Base-by-base conservation (phyloP, 2,888 invertebrate genomes). In the Euplexia lucipara region DNA sequence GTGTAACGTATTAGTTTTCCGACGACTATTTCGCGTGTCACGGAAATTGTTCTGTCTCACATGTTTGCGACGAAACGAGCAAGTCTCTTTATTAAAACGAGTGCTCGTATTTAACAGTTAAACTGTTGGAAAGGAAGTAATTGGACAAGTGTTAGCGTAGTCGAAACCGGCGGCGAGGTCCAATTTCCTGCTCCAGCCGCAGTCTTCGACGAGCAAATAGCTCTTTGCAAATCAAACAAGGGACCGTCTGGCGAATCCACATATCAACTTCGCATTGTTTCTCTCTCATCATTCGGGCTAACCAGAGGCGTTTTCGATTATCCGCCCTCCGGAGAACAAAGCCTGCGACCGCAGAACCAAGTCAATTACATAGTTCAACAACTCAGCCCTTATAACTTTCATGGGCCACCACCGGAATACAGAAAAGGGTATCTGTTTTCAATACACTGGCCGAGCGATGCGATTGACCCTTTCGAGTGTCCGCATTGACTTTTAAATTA, bases 331-430 rank as follows among this genome's bases (percentile, higher is more conserved):
- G 85, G 89, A 93, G 94, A 94, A 94, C 95, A 94, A 95, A 95
- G 95, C 93, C 88, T 89, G 91, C 87, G 91, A 93, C 95, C 95
- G 92, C 95, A 94, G 92, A 92, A 90, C 93, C 93, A 89, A 95
- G 95, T 95, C 94, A 95, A 95, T 95, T 95, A 95, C 95, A 95
- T 95, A 95, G 95, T 95, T 95, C 94, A 94, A 94, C 94, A 95
- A 95, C 94, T 95, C 94, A 92, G 94, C 92, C 95, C 94, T 94
- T 94, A 95, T 94, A 95, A 95, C 94, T 95, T 95, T 94, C 94
- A 94, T 93, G 92, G 91, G 88, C 92, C 88, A 92, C 93, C 92
- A 89, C 91, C 89, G 91, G 95, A 95, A 95, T 95, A 95, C 95
- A 93, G 94, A 94, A 93, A 94, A 95, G 95, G 95, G 92, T 95